Evolutionary conservation across 1,140 invertebrate species (phyloP), one percentile per base, ranked within the genome.

Genomic region (Antheraea pernyi): DNA sequence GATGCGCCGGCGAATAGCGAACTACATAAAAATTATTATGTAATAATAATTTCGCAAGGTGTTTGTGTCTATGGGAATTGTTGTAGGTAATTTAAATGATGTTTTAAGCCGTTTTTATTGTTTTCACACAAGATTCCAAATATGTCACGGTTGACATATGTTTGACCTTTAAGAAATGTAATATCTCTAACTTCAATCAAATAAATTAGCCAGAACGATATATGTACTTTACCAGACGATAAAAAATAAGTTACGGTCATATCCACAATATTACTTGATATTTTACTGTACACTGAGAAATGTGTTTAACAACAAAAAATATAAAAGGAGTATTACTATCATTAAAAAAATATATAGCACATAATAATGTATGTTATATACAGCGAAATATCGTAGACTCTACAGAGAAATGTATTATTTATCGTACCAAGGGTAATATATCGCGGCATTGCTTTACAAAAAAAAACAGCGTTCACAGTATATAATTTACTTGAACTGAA

Each of bases 21-120:
- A 71, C 75, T 75, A 77, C 65, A 80, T 78, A 81, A 83, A 80
- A 80, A 75, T 59, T 82, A 74, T 83, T 72, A 82, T 65, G 80
- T 78, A 84, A 84, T 64, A 11, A 53, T n/a, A 22, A 61, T 30
- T 61, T 30, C 19, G 8, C 22, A 22, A 61, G 19, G 1, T 11
- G 16, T 16, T 11, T 42, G 46, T 53, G 46, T 10, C 19, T 13
- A 8, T 30, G 19, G 3, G 60, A 61, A 22, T 30, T 22, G 9
- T 61, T 61, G 19, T 10, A 61, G 9, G 60, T 61, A 36, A 16
- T 61, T 61, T 36, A 53, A 53, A 53, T 16, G 46, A 30, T 61
- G 9, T 30, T 61, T 61, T 61, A 7, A 30, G n/a, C 11, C 19
- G n/a, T 61, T 36, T 61, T 61, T 61, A 61, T 61, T 61, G 60